Conservation (phyloP, 1,140 invertebrate species). For the Leptinotarsa lineolata region DNA sequence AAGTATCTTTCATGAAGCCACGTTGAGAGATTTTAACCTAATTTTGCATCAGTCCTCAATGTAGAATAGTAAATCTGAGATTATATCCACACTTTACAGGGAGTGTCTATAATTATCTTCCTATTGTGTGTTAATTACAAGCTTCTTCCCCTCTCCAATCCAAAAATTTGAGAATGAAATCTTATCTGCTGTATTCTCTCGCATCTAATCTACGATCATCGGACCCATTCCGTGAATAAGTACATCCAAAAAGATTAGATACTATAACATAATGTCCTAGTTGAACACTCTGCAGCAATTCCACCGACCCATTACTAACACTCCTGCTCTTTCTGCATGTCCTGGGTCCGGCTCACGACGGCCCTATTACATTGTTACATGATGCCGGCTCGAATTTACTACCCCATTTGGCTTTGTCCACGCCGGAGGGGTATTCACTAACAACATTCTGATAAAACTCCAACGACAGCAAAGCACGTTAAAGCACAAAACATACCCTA, state of each 20-base stretch:
- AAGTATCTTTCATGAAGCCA: too few relatives aligned
- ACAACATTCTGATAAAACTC: slow-evolving; percentile 41
- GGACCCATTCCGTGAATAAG: slow-evolving; percentile 1
- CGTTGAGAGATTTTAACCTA: too few relatives aligned
- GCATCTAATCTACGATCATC: neutral
- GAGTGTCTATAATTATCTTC: too few relatives aligned
- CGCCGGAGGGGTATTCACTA: slow-evolving; percentile 39
- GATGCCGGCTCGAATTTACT: slow-evolving; percentile 40
- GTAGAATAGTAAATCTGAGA: too few relatives aligned
- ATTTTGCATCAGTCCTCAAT: too few relatives aligned
- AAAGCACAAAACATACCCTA: slow-evolving; percentile 30
- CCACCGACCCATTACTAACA: slow-evolving; percentile 39
- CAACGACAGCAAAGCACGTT: slow-evolving; percentile 28
- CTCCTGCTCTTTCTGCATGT: slow-evolving; percentile 39
- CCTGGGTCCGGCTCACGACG: slow-evolving; percentile 37
- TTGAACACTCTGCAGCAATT: slow-evolving; percentile 40
- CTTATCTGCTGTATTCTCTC: neutral
- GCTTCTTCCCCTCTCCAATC: too few relatives aligned
- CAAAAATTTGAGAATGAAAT: neutral
- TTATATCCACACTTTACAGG: too few relatives aligned
- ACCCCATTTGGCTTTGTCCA: slow-evolving; percentile 45
- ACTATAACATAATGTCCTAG: slow-evolving; percentile 37
- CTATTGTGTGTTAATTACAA: too few relatives aligned
- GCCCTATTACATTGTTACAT: slow-evolving; percentile 43
- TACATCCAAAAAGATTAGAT: slow-evolving; percentile 34